Percentiles rank a stretch among this genome's conserved stretches.
Conservation (phyloP, 2,888 invertebrate genomes). For the Tholera decimalis region DNA sequence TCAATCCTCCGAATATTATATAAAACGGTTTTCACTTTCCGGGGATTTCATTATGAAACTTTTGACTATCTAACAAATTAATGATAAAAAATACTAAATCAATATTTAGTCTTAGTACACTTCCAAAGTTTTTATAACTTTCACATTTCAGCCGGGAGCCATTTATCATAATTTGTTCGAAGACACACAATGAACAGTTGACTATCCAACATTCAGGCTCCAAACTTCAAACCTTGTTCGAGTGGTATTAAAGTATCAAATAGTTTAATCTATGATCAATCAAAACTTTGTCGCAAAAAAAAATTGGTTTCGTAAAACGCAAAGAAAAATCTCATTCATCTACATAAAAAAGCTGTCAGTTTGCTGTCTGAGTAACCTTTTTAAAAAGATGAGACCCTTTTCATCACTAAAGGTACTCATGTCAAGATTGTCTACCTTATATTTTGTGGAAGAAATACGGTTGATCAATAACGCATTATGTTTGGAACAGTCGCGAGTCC, state of each 20-base stretch:
- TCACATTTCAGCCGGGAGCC: constrained; percentile 63
- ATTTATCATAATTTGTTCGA: constrained; percentile 70
- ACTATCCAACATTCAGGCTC: constrained; percentile 49
- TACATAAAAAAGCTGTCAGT: constrained; percentile 59
- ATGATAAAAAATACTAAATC: constrained; percentile 63
- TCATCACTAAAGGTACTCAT: constrained; percentile 43
- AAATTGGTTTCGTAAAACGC: constrained; percentile 44
- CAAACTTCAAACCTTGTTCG: constrained; percentile 24
- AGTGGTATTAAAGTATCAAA: constrained; percentile 57
- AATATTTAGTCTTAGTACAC: constrained; percentile 67
- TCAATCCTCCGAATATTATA: constrained; percentile 25
- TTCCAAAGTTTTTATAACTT: constrained; percentile 68
- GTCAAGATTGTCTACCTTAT: constrained; percentile 45
- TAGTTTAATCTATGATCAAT: constrained; percentile 58
- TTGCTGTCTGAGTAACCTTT: constrained; percentile 48
- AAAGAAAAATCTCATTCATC: constrained; percentile 44
- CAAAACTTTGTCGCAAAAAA: constrained; percentile 51
- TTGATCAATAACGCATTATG: constrained; percentile 62
- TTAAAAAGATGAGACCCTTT: constrained; percentile 52
- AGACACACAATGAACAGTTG: constrained; percentile 69
- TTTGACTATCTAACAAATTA: constrained; percentile 43
- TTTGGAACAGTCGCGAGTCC: constrained; percentile 37
- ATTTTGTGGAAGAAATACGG: constrained; percentile 41
- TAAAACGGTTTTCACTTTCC: constrained; percentile 29
- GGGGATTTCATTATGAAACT: constrained; percentile 21